Percentiles rank a stretch among this genome's conserved stretches.
Evolutionary conservation across 64 coral and sea anemone species (phyloP).

Genomic region (Montipora sp.): DNA sequence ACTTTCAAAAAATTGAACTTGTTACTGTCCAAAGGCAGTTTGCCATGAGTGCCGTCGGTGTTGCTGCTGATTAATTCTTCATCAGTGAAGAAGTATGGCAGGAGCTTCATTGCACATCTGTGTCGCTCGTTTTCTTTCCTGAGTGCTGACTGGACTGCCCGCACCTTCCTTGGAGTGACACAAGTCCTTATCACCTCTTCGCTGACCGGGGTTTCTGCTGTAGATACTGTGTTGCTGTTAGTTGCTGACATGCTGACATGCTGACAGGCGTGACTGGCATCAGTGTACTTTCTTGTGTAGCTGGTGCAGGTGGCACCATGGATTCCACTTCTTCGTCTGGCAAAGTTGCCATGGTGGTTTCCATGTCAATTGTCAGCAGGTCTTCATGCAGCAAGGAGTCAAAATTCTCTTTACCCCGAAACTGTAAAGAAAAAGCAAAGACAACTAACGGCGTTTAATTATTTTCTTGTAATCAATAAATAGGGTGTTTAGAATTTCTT

Average conservation of each 20-base stretch:
- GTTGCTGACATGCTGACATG: not conserved
- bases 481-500: not conserved
- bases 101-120: conserved; percentile 4
- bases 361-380: not conserved
- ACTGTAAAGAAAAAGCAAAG: not conserved
- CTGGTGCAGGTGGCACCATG: not conserved
- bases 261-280: not conserved
- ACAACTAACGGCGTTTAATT: not conserved
- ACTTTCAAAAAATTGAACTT: conserved; percentile 5
- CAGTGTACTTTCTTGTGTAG: not conserved
- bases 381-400: not conserved
- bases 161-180: not conserved
- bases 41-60: not conserved
- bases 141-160: not conserved
- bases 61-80: not conserved
- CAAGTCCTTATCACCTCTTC: conserved; percentile 8
- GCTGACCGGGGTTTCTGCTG: not conserved
- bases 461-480: not conserved
- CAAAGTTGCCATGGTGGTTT: not conserved
- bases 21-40: conserved; percentile 2
- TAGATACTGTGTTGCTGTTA: not conserved
- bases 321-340: not conserved
- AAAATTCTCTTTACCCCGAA: not conserved
- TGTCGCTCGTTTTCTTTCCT: not conserved
- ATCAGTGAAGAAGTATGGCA: conserved; percentile 1